Evolutionary conservation across 2,797 vertebrate species (phyloP), one percentile per base, ranked within the genome.

Genomic region (Remorina albescens): DNA sequence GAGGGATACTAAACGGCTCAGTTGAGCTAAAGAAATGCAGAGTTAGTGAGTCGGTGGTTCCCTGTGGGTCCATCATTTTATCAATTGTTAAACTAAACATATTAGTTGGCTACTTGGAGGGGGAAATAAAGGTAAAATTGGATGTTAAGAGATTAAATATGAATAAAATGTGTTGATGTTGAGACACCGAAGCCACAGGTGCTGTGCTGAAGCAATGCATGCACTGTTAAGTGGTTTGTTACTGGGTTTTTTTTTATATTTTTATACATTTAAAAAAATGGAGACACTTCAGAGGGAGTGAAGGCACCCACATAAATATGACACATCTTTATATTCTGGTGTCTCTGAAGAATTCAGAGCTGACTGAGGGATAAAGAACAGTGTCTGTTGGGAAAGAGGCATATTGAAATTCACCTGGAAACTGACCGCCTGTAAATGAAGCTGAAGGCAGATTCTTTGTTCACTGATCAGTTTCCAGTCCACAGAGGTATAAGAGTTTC

Each of bases 361-460:
- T 36, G 70, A 61, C 50, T 30, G 61, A 16, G 5, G 26, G 5
- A 50, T n/a, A 63, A 70, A 76, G 32, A 65, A 79, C 70, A 65
- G 65, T 23, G 44, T 69, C 66, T 13, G 1, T 44, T 25, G 6
- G 4, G 16, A 36, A 32, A 68, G n/a, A 68, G 49, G 65, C 49
- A 32, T 19, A 16, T 4, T 55, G 54, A 67, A n/a, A 70, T 63
- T 85, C 49, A 76, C 26, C 57, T 13, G 10, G 51, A 80, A 80
- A 80, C 49, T 65, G 67, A 89, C 78, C 53, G 7, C 46, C 46
- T 81, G 66, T 36, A 88, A 82, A 39, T 56, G 47, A 47, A 79
- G 72, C 76, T 34, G 9, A 66, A 73, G 67, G 23, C 67, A 57
- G 44, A 54, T 72, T 60, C 62, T 78, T 56, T 61, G 28, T 60